Percentiles rank a stretch among this genome's conserved stretches.
Conservation (phyloP, 2,797 vertebrate genomes). For the Coluber constrictor region DNA sequence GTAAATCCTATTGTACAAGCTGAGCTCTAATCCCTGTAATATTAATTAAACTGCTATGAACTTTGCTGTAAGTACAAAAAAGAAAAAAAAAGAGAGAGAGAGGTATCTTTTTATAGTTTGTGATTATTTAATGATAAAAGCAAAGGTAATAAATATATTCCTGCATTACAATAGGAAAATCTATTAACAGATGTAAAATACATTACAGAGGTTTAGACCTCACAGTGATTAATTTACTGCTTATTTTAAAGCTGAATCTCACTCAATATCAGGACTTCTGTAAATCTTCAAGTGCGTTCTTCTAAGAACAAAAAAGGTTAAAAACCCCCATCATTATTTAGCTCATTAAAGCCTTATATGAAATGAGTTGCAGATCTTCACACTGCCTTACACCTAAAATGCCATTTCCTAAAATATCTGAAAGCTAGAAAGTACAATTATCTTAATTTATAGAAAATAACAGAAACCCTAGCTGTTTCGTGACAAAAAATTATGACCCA, state of each 20-base stretch:
- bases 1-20: neutral
- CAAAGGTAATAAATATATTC: neutral
- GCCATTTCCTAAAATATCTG: neutral
- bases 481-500: neutral
- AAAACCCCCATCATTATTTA: neutral
- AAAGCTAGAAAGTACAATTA: neutral
- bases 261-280: neutral
- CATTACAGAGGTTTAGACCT: neutral
- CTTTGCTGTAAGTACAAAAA: neutral
- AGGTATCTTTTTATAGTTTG: neutral
- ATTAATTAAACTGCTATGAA: neutral
- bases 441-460: neutral
- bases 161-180: neutral
- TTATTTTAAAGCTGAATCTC: conserved; percentile 1
- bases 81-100: neutral
- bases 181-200: conserved; percentile 17
- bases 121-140: conserved; percentile 4
- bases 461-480: neutral
- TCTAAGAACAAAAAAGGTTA: neutral
- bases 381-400: neutral
- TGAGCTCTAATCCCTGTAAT: neutral
- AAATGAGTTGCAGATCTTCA: neutral
- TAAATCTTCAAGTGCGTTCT: neutral
- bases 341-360: neutral
- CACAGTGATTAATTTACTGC: neutral